phyloP scores from a whole-genome alignment of 2,113 vertebrate species.

The Octodon degus region DNA sequence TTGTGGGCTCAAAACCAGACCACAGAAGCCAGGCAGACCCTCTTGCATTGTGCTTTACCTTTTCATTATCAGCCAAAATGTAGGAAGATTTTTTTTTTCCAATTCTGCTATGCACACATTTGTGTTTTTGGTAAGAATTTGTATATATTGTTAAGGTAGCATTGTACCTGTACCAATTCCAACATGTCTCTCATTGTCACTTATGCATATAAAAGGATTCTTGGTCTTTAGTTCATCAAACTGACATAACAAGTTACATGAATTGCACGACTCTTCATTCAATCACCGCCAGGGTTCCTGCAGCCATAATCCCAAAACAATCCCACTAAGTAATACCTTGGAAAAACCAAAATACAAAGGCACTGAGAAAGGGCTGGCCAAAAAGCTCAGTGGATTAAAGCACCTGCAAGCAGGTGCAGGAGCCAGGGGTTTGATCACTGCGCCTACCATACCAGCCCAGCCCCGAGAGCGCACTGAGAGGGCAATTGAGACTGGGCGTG shows the following conservation, averaged over 20 bases:
- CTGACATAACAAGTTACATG: neutral
- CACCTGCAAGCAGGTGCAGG: neutral
- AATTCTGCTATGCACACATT: neutral
- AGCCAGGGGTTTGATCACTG: no score
- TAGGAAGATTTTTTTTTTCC: neutral
- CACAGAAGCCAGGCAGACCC: neutral
- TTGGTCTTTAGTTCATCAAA: neutral
- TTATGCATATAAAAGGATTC: neutral
- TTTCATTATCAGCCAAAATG: slow-evolving; percentile 19
- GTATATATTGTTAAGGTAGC: neutral
- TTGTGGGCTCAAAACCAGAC: neutral
- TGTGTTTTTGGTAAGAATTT: slow-evolving; percentile 11
- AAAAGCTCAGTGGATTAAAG: neutral
- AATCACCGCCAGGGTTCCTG: neutral
- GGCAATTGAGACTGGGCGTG: no score
- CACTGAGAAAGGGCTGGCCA: neutral
- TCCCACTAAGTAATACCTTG: neutral
- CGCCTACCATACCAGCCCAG: no score
- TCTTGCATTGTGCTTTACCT: neutral
- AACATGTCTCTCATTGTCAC: neutral
- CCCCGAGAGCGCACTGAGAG: no score
- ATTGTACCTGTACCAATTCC: neutral
- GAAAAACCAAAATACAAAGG: neutral
- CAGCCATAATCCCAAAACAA: neutral
- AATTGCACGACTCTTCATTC: neutral